Base-by-base conservation (phyloP, 2,797 vertebrate species). In the Taenioides sp. region DNA sequence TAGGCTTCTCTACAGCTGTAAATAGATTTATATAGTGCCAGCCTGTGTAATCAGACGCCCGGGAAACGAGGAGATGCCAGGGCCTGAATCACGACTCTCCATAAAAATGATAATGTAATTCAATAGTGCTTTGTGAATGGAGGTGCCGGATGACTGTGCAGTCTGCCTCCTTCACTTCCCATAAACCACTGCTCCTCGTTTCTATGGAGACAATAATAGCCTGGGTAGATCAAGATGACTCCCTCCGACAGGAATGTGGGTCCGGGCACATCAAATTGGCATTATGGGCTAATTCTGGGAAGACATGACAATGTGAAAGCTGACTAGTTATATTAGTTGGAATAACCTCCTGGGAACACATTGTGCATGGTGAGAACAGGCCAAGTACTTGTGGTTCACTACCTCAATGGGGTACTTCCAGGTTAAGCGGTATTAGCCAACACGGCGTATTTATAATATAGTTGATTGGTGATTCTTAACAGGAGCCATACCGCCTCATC, bases 11-110 rank as follows among this genome's bases (percentile, higher is more conserved):
- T 64, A 28, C 71, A 69, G 82, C 81, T 78, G 75, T 88, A 78
- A 86, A 81, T 75, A 70, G 77, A 86, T 88, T 37, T 12, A 31
- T 78, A 79, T 70, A 69, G 52, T 73, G 77, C 71, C 77, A 77
- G 73, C 75, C 72, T 84, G 70, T 73, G 78, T 77, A 76, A 80
- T 85, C 78, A 78, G 43, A 84, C 69, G 11, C 74, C 54, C 50
- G 58, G 65, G 61, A 69, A 65, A 20, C 4, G 17, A 74, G 69
- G 59, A 20, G 0, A 52, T 28, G 70, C 67, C 60, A 47, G 65
- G 50, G 62, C 20, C 66, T 31, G 58, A 28, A 69, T 12, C 58
- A 34, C 12, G n/a, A 58, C 58, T 69, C 62, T 70, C 62, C 71
- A 50, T 65, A 25, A 18, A 12, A 1, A 61, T 18, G 16, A 66